phyloP scores from a whole-genome alignment of 2,888 invertebrate genomes.

The Eudemis profundana region DNA sequence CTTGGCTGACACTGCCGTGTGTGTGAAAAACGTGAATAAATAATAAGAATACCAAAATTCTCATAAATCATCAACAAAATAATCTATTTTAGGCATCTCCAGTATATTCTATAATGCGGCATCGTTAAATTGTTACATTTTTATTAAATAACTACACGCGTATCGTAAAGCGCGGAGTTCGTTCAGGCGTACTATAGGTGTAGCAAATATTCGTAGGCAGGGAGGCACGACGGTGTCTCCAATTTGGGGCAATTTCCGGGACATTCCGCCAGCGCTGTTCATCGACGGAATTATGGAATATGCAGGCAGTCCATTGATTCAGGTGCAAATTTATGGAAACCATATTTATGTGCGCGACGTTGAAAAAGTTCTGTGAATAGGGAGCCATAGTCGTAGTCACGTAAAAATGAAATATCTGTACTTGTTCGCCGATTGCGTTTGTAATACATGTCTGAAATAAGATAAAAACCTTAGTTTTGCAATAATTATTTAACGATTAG shows the following conservation, averaged over 20 bases:
- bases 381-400: background rate
- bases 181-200: background rate
- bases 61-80: too few species aligned
- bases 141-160: too few species aligned
- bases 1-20: too few species aligned
- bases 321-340: slow-evolving; percentile 48
- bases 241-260: slow-evolving; percentile 68
- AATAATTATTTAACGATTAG: too few species aligned
- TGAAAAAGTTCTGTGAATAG: slow-evolving; percentile 6
- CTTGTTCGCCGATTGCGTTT: too few species aligned
- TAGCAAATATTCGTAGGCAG: slow-evolving; percentile 16
- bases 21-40: too few species aligned
- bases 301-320: slow-evolving; percentile 43
- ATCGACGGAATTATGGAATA: slow-evolving; percentile 55
- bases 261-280: slow-evolving; percentile 56
- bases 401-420: background rate
- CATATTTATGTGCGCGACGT: slow-evolving; percentile 21
- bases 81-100: too few species aligned
- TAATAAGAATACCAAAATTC: too few species aligned
- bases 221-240: slow-evolving; percentile 52
- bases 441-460: too few species aligned
- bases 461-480: too few species aligned
- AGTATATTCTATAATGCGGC: too few species aligned
- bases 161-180: slow-evolving; percentile 2
- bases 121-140: too few species aligned